Conservation (phyloP, 2,113 vertebrate genomes). For the Ciconia maguari region DNA sequence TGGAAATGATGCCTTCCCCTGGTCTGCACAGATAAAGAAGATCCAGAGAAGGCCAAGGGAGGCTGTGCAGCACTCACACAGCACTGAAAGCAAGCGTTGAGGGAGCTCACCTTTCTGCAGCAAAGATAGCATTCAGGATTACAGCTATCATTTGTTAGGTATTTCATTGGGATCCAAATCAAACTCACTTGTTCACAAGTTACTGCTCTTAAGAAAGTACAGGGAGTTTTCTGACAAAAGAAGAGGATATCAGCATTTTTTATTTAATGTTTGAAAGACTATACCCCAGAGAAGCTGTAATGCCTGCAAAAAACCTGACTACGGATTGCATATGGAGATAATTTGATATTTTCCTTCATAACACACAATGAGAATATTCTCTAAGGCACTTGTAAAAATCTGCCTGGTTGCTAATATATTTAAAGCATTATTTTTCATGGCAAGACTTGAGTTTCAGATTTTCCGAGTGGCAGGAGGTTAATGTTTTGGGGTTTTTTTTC, state of each 20-base stretch:
- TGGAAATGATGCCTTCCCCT: not conserved
- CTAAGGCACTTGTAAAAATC: not conserved
- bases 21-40: not conserved
- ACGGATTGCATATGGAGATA: not conserved
- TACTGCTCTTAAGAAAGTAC: not conserved
- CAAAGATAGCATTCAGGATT: not conserved
- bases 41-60: not conserved
- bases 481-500: not conserved
- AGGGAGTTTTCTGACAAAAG: not conserved
- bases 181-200: not conserved
- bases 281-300: not conserved
- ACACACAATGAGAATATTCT: not conserved
- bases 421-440: not conserved
- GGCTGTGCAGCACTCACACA: not conserved
- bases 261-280: not conserved
- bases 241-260: not conserved
- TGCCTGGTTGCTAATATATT: not conserved
- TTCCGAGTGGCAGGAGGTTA: not conserved
- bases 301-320: not conserved
- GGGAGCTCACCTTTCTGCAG: not conserved
- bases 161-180: not conserved
- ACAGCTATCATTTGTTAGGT: not conserved
- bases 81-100: not conserved
- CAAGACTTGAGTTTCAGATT: not conserved
- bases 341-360: not conserved